Evolutionary conservation across 2,888 invertebrate genomes (phyloP).

Genomic region (Steinernema scapterisci): DNA sequence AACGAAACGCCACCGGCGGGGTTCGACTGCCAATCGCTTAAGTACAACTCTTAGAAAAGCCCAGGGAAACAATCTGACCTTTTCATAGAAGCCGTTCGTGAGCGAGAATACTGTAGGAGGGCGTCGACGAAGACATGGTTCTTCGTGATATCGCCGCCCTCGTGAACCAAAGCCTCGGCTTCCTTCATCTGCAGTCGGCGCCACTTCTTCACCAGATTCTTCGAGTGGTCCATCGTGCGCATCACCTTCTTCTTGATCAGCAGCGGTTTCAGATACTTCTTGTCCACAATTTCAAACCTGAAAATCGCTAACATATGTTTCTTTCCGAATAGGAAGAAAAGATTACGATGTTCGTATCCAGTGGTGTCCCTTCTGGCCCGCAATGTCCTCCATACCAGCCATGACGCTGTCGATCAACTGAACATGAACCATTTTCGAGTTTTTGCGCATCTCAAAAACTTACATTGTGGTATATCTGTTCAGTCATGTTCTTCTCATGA

Average conservation of each 20-base stretch:
- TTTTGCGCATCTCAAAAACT: not conserved
- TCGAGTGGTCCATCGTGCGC: slow-evolving; percentile 55
- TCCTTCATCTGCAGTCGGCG: slow-evolving; percentile 48
- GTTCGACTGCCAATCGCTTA: not conserved
- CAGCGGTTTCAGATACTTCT: slow-evolving; percentile 49
- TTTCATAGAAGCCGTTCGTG: not conserved
- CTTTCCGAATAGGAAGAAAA: not conserved
- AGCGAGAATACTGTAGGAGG: not conserved
- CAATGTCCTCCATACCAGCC: slow-evolving; percentile 64
- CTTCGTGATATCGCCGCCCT: slow-evolving; percentile 10
- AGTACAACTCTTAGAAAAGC: not conserved
- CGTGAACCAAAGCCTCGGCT: slow-evolving; percentile 43
- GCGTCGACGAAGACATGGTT: slow-evolving; percentile 10
- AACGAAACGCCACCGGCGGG: not conserved
- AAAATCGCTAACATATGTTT: too few relatives aligned
- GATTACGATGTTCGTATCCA: too few relatives aligned
- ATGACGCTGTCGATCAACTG: slow-evolving; percentile 56
- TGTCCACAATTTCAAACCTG: slow-evolving; percentile 50
- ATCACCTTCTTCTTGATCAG: slow-evolving; percentile 54
- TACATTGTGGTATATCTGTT: slow-evolving; percentile 75
- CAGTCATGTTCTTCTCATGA: slow-evolving; percentile 91
- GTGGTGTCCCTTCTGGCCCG: slow-evolving; percentile 64
- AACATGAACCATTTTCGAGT: not conserved
- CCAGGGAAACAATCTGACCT: not conserved
- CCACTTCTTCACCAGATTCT: slow-evolving; percentile 55